A percentile compares a stretch with the other conserved stretches of the same genome.
These are phyloP conservation scores for Oreochromis mossambicus DNA, from an alignment of 2,797 vertebrate genomes.

Conservation along the genomic window DNA sequence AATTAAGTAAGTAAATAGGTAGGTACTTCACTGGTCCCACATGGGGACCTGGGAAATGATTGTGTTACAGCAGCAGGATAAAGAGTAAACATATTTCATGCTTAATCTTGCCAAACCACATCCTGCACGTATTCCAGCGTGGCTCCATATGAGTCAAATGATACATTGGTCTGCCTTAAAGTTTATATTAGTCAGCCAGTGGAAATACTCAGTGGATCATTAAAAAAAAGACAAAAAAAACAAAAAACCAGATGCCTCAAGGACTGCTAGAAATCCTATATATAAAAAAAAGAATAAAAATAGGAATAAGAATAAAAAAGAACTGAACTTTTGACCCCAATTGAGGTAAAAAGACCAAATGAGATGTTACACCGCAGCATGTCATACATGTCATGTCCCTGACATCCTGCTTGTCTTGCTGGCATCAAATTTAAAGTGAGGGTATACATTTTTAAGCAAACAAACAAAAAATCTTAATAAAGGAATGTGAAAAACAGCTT, in stretches of 20 bases:
- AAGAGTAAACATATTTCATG: neutral
- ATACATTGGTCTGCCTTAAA: neutral
- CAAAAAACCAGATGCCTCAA: neutral
- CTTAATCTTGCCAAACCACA: neutral
- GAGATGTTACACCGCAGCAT: neutral
- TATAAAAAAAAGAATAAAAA: neutral
- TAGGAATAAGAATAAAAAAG: neutral
- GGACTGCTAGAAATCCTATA: neutral
- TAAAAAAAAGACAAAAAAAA: accelerated
- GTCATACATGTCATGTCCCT: neutral
- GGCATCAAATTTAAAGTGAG: neutral
- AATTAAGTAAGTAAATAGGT: neutral
- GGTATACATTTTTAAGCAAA: neutral
- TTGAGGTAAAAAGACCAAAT: neutral
- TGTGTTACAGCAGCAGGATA: neutral
- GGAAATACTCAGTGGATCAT: neutral
- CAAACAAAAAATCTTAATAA: neutral
- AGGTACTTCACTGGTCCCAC: neutral
- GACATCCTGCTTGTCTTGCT: neutral
- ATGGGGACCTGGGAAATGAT: neutral
- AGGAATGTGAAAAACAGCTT: neutral
- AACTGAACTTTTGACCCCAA: neutral
- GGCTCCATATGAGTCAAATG: neutral
- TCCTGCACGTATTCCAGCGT: neutral
- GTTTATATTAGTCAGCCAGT: neutral